Evolutionary conservation across 2,888 invertebrate genomes (phyloP), one percentile per base, ranked within the genome.

Genomic region (Argyresthia albistria): DNA sequence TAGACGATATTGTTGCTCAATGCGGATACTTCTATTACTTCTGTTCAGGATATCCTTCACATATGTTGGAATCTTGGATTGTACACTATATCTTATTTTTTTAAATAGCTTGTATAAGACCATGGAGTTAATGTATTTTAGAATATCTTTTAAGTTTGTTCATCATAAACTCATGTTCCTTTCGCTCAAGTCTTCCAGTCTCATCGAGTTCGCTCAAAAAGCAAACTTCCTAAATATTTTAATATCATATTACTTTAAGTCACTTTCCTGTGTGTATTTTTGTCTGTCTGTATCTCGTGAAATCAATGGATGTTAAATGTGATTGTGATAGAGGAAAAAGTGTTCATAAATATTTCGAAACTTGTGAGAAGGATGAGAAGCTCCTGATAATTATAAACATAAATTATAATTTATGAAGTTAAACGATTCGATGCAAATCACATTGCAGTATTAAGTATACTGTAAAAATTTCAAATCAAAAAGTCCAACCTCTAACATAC

Each of bases 171-270:
- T 52, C 59, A 39, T 39, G 57, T 60, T 60, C 58, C 56, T 60
- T 60, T 56, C 50, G 58, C 61, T 78, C 73, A 73, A 73, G 81
- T 82, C 82, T 82, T 83, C 82, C 82, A 80, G 66, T 59, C 63
- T 66, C 59, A 15, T 9, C 15, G 15, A 58, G 69, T 66, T 64
- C 73, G 72, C 69, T 79, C 80, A 78, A 66, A 51, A 37, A 46
- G 35, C 39, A 39, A 39, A 39, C 39, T 39, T 39, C n/a, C 39
- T 39, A n/a, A 11, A 39, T 39, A 11, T 8, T n/a, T 39, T 9
- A 11, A 39, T 39, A 11, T 8, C 10, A 4, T n/a, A 39, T 39
- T 11, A 39, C n/a, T 39, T 39, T 39, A 39, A 39, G 39, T 39
- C 39, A 1, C 3, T 39, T 55, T 55, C 45, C 45, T 15, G 15